Conservation (phyloP, 2,113 vertebrate genomes). For the Orycteropus afer region DNA sequence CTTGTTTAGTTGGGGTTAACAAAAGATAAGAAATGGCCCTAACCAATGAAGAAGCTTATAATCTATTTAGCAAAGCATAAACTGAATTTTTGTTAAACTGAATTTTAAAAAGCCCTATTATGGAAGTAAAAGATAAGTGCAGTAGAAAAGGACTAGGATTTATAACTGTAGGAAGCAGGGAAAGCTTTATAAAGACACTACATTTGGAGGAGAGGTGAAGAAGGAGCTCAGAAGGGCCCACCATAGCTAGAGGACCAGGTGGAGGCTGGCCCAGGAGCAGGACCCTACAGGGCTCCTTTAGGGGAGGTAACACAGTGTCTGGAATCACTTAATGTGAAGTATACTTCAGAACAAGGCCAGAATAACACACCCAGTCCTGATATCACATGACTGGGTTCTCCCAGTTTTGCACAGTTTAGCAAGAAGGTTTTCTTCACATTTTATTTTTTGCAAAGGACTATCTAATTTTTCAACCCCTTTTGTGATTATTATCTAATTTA, state of each 20-base stretch:
- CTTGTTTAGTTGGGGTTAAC: neutral
- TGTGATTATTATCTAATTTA: neutral
- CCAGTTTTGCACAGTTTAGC: neutral
- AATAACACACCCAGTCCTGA: neutral
- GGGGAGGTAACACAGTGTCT: neutral
- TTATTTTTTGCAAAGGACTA: neutral
- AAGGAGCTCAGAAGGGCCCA: neutral
- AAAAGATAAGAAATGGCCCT: neutral
- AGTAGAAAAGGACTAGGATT: neutral
- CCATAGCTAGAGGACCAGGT: too few species aligned
- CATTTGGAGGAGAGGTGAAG: neutral
- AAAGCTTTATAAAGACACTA: neutral
- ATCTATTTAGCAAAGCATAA: neutral
- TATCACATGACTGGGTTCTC: too few species aligned
- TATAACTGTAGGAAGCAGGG: neutral
- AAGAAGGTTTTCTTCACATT: neutral
- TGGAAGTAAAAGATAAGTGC: neutral
- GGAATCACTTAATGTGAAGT: neutral
- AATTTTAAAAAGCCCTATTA: neutral
- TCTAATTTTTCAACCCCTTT: neutral
- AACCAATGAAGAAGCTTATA: neutral
- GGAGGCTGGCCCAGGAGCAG: neutral
- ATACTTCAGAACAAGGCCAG: neutral
- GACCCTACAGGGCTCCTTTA: neutral
- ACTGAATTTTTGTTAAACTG: constrained; percentile 11